Evolutionary conservation across 2,113 vertebrate genomes (phyloP), one percentile per base, ranked within the genome.

Genomic region (Seriola dumerili): DNA sequence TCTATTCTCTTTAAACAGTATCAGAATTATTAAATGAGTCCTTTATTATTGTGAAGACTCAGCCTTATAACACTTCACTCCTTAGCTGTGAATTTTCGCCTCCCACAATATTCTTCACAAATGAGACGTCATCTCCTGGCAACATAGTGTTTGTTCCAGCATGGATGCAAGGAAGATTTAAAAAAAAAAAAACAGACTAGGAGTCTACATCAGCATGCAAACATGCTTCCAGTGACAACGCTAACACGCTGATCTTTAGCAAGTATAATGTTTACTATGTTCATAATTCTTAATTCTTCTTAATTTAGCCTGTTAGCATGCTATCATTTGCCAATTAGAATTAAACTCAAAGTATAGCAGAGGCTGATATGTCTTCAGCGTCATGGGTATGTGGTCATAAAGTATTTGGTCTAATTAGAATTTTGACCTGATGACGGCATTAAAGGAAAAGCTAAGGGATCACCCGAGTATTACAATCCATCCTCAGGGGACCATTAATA

Each of bases 21-120:
- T 76, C 11, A 76, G 2, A 58, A 29, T 29, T 58, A 58, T 29
- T 14, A 58, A 58, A 58, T 29, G 6, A 14, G 23, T 58, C 23
- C 25, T 58, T 57, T 58, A 8, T 29, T 79, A 32, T 63, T 71
- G 6, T 63, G 46, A 76, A 42, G 29, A 59, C 66, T 70, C 6
- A 63, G 32, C 50, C 25, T 48, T 55, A n/a, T 61, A 69, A 61
- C 19, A n/a, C 23, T 62, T 71, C 0, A 38, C 5, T 57, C 59
- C 64, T 68, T 25, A 62, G 77, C 55, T 80, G 85, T 88, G 42
- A 88, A 70, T 72, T 78, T 82, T 78, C 52, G 67, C 62, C 81
- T 72, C 84, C 82, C 72, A 82, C 72, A 21, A 17, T 58, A 42
- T 50, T 74, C 29, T 25, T 82, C 64, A 67, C 61, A 65, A 69